These are phyloP conservation scores for Hoplias malabaricus DNA, from an alignment of 2,113 vertebrate genomes.

Conservation along the genomic window DNA sequence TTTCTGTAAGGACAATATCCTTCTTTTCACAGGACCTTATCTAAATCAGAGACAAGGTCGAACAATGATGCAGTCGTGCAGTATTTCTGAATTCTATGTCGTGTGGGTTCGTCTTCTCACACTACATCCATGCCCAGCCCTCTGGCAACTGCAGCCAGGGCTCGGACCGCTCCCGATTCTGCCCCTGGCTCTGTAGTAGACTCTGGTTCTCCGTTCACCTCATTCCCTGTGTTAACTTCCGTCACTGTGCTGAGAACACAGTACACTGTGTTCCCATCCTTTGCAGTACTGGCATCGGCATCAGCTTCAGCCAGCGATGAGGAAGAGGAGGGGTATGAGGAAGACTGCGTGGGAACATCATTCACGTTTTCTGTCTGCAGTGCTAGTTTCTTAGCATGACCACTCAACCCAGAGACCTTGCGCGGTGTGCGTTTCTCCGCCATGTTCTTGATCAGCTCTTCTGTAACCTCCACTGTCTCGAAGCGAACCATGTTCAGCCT, in stretches of 20 bases:
- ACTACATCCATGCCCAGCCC: conserved; percentile 80
- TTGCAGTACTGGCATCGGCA: conserved; percentile 57
- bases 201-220: conserved; percentile 59
- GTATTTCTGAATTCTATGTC: background rate
- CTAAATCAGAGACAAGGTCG: background rate
- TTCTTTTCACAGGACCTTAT: background rate
- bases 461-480: conserved; percentile 79
- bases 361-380: conserved; percentile 43
- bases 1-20: background rate
- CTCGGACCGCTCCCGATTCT: conserved; percentile 70
- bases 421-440: conserved; percentile 70
- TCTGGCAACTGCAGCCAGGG: conserved; percentile 74
- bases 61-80: background rate
- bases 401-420: conserved; percentile 57
- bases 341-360: conserved; percentile 47
- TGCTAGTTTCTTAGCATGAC: conserved; percentile 50
- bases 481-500: conserved; percentile 76
- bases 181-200: conserved; percentile 46
- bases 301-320: conserved; percentile 56
- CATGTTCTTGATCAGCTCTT: conserved; percentile 83
- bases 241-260: conserved; percentile 72
- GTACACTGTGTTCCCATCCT: conserved; percentile 65
- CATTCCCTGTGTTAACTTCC: conserved; percentile 71
- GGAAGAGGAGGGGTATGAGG: conserved; percentile 50
- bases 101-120: conserved; percentile 42